Percentiles rank a stretch among this genome's conserved stretches.
Evolutionary conservation across 1,140 invertebrate genomes (phyloP).

Genomic region (Pentalonia nigronervosa): DNA sequence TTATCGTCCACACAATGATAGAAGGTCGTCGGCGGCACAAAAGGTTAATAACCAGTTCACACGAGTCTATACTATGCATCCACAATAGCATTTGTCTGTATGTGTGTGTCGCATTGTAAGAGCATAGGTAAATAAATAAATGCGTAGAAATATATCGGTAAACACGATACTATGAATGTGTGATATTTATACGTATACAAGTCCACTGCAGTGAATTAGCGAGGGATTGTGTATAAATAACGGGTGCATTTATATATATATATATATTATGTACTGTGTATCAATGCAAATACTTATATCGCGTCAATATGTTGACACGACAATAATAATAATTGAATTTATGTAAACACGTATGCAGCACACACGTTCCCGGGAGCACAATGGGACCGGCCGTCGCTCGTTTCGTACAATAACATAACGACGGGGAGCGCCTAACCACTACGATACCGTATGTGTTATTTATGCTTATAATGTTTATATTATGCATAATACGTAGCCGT

Average conservation of each 20-base stretch:
- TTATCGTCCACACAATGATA: not conserved
- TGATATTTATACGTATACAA: not conserved
- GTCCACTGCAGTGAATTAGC: not conserved
- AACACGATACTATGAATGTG: not conserved
- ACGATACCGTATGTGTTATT: not conserved
- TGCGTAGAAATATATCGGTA: not conserved
- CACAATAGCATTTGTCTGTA: not conserved
- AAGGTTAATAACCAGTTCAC: slow-evolving; percentile 54
- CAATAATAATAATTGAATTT: not conserved
- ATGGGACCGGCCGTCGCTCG: not conserved
- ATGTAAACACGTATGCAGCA: not conserved
- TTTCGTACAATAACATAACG: not conserved
- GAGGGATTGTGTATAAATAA: not conserved
- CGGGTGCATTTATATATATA: not conserved
- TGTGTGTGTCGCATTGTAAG: not conserved
- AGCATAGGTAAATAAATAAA: not conserved
- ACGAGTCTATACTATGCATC: not conserved
- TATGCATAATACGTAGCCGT: not conserved
- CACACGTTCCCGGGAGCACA: not conserved
- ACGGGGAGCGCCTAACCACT: not conserved
- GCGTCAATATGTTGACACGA: not conserved
- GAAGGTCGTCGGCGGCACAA: not conserved
- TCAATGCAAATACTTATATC: not conserved
- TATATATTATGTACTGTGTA: not conserved
- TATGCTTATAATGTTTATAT: not conserved